phyloP scores from a whole-genome alignment of 2,113 vertebrate genomes.

The Gnathonemus echidnorhynchus region DNA sequence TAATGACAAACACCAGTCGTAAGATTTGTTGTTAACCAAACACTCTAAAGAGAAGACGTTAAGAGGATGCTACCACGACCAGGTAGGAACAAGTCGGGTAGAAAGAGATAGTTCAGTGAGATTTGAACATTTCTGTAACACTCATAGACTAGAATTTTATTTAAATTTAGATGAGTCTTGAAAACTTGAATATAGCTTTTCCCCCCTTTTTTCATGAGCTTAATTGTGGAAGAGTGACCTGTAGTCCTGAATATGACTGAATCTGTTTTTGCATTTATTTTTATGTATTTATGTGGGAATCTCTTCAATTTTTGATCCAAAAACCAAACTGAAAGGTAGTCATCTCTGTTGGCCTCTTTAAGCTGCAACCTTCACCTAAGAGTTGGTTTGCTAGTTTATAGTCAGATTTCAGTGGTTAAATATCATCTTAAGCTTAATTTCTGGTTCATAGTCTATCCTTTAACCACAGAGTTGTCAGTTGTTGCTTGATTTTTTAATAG shows the following conservation, averaged over 20 bases:
- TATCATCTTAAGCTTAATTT: not conserved
- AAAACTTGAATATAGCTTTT: too few species aligned
- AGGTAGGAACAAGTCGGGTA: not conserved
- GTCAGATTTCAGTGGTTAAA: not conserved
- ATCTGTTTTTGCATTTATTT: not conserved
- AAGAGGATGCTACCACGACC: too few species aligned
- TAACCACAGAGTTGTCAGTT: not conserved
- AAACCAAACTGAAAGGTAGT: not conserved
- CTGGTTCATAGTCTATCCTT: not conserved
- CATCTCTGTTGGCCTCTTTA: not conserved
- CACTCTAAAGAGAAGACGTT: not conserved
- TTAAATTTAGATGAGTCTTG: not conserved
- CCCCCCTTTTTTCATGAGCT: not conserved
- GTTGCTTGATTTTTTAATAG: not conserved
- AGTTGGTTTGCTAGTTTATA: not conserved
- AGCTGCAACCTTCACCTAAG: not conserved
- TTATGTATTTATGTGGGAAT: not conserved
- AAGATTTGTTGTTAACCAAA: not conserved
- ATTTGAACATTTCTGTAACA: not conserved
- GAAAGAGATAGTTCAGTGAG: not conserved
- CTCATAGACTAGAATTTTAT: not conserved
- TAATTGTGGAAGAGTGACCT: not conserved
- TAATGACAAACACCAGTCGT: not conserved
- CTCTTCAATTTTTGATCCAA: not conserved
- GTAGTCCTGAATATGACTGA: not conserved